Conservation (phyloP, 1,140 invertebrate genomes). For the Habropoda laboriosa region DNA sequence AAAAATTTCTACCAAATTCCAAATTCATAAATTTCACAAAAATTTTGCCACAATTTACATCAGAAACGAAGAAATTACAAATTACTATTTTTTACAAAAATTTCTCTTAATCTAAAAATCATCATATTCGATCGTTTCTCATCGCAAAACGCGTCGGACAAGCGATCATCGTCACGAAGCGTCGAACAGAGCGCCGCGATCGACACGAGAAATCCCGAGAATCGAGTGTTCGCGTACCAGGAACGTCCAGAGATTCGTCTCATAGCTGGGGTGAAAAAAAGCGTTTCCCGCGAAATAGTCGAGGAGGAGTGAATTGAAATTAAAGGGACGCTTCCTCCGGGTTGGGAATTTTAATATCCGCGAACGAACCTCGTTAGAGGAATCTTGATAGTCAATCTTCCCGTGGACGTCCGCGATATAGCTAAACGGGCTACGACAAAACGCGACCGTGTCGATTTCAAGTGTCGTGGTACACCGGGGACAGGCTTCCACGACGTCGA, state of each 20-base stretch:
- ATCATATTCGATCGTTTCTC: conserved; percentile 10
- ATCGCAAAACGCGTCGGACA: not conserved
- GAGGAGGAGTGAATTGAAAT: conserved; percentile 19
- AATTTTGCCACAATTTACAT: no score
- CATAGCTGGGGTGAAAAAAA: not conserved
- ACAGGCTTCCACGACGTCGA: not conserved
- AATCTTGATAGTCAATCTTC: conserved; percentile 22
- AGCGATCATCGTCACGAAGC: not conserved
- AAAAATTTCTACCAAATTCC: no score
- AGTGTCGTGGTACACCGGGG: not conserved
- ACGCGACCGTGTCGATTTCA: conserved; percentile 4
- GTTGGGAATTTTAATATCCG: conserved; percentile 20
- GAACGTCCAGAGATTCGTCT: not conserved
- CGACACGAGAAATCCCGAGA: not conserved
- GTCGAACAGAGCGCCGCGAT: not conserved
- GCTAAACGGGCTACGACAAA: not conserved
- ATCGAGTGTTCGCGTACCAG: not conserved
- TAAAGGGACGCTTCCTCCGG: not conserved
- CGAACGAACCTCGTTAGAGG: conserved; percentile 7
- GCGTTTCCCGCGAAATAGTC: not conserved
- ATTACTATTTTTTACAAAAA: no score
- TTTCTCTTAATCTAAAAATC: not conserved
- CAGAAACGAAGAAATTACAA: no score
- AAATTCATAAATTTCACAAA: no score
- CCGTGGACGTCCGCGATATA: not conserved